These are phyloP conservation scores for Eristalis pertinax DNA, from an alignment of 2,888 invertebrate genomes.

Conservation along the genomic window DNA sequence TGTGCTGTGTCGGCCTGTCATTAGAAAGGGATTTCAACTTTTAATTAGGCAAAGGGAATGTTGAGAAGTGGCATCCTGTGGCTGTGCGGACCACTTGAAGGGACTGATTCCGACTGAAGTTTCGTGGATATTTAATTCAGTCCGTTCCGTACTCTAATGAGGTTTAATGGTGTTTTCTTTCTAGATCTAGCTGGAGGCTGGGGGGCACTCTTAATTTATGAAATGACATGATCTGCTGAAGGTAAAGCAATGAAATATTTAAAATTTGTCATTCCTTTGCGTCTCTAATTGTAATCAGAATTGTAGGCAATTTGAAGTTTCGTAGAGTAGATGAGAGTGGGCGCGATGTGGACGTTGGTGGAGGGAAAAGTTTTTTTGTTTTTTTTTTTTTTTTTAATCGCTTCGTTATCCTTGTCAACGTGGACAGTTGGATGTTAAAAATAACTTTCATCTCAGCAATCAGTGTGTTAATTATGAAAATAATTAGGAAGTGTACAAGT, in stretches of 20 bases:
- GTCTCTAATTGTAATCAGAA: not conserved
- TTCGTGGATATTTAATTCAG: constrained; percentile 44
- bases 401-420: not conserved
- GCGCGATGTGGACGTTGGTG: not conserved
- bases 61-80: constrained; percentile 48
- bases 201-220: constrained; percentile 33
- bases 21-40: constrained; percentile 54
- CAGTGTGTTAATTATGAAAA: not conserved
- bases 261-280: constrained; percentile 5
- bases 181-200: not conserved
- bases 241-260: constrained; percentile 33
- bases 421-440: not conserved
- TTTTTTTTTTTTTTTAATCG: no score
- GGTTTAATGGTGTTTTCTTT: constrained; percentile 33
- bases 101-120: not conserved
- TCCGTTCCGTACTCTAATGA: constrained; percentile 48
- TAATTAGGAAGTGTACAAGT: not conserved
- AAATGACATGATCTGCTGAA: constrained; percentile 25
- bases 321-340: no score
- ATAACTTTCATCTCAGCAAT: not conserved
- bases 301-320: constrained; percentile 7
- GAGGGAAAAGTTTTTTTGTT: not conserved
- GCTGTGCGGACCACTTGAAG: not conserved
- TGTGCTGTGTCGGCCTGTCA: constrained; percentile 28
- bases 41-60: constrained; percentile 65